Conservation (phyloP, 2,113 vertebrate species). For the Gopherus evgoodei region DNA sequence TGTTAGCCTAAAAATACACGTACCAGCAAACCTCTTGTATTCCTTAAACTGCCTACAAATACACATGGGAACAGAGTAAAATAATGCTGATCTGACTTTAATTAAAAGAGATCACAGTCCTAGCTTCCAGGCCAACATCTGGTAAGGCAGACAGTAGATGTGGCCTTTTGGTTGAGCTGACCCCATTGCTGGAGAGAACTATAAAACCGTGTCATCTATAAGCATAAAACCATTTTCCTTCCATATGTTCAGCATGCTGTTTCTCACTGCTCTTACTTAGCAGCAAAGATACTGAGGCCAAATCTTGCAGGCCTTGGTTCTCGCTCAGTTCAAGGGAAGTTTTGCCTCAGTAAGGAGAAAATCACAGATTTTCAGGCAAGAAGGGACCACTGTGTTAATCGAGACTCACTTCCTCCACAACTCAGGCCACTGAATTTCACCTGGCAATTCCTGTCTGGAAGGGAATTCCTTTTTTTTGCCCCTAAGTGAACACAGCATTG, state of each 20-base stretch:
- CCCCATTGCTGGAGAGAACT: not conserved
- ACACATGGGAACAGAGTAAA: not conserved
- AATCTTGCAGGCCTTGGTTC: not conserved
- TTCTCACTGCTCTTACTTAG: not conserved
- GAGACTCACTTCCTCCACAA: not conserved
- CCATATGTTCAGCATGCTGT: not conserved
- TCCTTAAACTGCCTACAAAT: not conserved
- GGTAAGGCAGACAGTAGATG: not conserved
- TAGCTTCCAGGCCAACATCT: not conserved
- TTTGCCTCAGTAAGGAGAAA: not conserved
- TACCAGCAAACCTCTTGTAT: not conserved
- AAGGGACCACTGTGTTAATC: not conserved
- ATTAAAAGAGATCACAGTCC: not conserved
- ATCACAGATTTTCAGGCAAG: not conserved
- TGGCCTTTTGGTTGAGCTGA: not conserved
- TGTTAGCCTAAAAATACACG: slow-evolving; percentile 20
- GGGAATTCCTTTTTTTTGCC: not conserved
- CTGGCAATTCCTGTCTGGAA: not conserved
- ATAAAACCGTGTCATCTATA: not conserved
- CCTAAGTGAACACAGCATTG: not conserved
- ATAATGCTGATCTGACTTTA: not conserved
- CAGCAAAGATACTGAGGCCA: not conserved
- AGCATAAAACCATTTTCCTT: not conserved
- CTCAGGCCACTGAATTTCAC: not conserved
- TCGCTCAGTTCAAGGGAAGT: not conserved